phyloP scores from a whole-genome alignment of 2,797 vertebrate genomes.

The Phataginus tricuspis region DNA sequence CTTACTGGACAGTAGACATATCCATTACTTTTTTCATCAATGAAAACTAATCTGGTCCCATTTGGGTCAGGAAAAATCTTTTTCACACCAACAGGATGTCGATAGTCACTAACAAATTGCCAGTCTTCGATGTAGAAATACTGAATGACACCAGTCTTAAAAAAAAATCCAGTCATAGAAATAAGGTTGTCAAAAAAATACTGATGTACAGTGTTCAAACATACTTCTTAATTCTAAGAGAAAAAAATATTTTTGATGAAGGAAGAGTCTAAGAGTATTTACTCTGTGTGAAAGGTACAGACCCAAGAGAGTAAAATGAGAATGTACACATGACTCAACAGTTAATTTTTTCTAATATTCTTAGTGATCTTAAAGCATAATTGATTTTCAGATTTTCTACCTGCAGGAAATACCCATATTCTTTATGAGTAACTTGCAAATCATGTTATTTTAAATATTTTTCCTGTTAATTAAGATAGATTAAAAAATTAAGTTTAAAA shows the following conservation, averaged over 20 bases:
- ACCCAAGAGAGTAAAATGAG: background rate
- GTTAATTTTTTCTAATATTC: background rate
- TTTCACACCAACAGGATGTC: conserved; percentile 93
- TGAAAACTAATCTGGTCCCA: conserved; percentile 93
- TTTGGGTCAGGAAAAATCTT: conserved; percentile 95
- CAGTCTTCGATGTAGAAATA: conserved; percentile 97
- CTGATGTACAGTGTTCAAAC: conserved; percentile 1
- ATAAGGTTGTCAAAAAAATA: conserved; percentile 41
- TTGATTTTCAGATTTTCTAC: conserved; percentile 8
- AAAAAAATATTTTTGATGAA: conserved; percentile 34
- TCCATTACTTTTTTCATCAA: conserved; percentile 95
- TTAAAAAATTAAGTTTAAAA: background rate
- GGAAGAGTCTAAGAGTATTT: background rate
- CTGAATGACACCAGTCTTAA: conserved; percentile 91
- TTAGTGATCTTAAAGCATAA: conserved; percentile 25
- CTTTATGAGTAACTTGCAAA: conserved; percentile 31
- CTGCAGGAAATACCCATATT: background rate
- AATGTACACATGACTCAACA: conserved; percentile 28
- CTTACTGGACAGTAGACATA: conserved; percentile 95
- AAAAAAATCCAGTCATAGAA: conserved; percentile 39
- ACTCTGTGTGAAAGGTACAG: background rate
- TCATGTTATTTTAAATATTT: background rate
- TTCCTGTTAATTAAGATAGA: background rate
- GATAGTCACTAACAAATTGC: conserved; percentile 94
- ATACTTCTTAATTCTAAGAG: conserved; percentile 17